Evolutionary conservation across 2,113 vertebrate species (phyloP).

Genomic region (Megalops atlanticus): DNA sequence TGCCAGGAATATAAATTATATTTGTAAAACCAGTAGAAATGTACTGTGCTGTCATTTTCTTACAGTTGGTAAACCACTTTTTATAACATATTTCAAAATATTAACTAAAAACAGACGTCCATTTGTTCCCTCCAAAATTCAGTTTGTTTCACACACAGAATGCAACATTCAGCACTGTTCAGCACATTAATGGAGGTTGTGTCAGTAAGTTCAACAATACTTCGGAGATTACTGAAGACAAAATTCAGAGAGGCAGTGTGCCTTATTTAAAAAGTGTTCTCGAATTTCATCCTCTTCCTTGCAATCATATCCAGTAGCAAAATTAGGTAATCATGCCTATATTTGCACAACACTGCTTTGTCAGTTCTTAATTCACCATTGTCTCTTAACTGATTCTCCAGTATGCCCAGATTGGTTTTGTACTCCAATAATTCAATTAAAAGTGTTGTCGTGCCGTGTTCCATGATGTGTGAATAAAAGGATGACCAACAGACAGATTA

Average conservation of each 20-base stretch:
- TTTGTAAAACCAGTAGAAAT: no score
- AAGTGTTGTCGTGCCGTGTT: not conserved
- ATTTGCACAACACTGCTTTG: not conserved
- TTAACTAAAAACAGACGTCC: no score
- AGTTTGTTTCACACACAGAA: no score
- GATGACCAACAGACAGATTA: constrained; percentile 44
- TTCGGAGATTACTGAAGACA: no score
- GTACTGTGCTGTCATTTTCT: not conserved
- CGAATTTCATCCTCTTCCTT: no score
- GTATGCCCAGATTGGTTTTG: not conserved
- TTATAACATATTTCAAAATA: not conserved
- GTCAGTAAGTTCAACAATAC: no score
- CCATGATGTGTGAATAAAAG: not conserved
- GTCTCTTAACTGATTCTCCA: no score
- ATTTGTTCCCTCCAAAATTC: no score
- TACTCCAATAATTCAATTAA: not conserved
- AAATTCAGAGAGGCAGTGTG: not conserved
- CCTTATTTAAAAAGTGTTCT: not conserved
- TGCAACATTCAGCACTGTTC: no score
- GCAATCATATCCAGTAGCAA: not conserved
- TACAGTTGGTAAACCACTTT: not conserved
- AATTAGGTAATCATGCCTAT: not conserved
- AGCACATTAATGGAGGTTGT: no score
- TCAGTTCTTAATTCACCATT: not conserved
- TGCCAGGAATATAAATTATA: no score